These are phyloP conservation scores for Ceyx melanurus DNA, from an alignment of 2,113 vertebrate species.

Conservation along the genomic window DNA sequence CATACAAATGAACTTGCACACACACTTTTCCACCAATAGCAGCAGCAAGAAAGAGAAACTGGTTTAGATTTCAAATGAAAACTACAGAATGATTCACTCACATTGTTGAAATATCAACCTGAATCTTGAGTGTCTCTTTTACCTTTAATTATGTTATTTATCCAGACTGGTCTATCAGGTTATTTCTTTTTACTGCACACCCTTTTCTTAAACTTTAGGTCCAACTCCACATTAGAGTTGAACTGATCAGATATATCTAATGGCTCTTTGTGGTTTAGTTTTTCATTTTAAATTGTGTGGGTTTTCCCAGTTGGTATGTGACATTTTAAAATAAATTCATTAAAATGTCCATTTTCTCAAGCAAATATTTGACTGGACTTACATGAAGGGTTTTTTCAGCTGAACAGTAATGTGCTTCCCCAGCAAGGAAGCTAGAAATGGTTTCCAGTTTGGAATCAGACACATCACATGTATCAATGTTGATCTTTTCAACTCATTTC, in stretches of 20 bases:
- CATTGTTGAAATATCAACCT: background rate
- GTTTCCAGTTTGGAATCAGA: background rate
- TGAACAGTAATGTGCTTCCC: background rate
- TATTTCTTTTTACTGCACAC: background rate
- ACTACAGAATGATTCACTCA: background rate
- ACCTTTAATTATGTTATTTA: background rate
- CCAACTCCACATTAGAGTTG: background rate
- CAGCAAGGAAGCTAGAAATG: background rate
- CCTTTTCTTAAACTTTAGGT: background rate
- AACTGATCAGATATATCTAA: background rate
- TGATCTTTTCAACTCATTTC: constrained; percentile 30
- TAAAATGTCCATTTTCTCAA: constrained; percentile 1
- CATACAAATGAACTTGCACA: background rate
- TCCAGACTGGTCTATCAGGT: background rate
- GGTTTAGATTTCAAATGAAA: background rate
- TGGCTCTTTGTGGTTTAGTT: background rate
- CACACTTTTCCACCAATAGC: background rate
- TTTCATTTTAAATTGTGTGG: background rate
- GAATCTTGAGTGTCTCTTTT: background rate
- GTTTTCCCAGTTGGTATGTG: background rate
- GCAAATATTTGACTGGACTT: background rate
- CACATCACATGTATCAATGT: background rate
- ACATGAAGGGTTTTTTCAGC: background rate
- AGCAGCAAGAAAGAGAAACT: background rate
- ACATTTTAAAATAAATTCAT: background rate